A percentile compares a stretch with the other conserved stretches of the same genome.
Conservation (phyloP, 2,888 invertebrate species). For the Exocentrus adspersus region DNA sequence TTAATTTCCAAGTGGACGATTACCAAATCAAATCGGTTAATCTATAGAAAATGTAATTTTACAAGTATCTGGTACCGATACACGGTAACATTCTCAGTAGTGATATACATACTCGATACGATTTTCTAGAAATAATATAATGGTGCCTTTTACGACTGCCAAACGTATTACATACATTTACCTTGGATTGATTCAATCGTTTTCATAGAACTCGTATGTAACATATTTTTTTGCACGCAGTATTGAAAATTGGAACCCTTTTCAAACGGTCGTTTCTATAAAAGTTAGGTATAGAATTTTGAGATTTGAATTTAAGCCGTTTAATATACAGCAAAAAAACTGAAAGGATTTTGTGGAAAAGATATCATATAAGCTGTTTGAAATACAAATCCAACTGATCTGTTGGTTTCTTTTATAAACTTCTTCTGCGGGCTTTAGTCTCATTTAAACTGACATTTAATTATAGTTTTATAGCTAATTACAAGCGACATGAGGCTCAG, state of each 20-base stretch:
- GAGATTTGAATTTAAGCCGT: no score
- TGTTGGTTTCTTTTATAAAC: no score
- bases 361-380: no score
- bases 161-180: neutral
- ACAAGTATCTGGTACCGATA: neutral
- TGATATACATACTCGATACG: neutral
- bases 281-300: no score
- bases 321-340: no score
- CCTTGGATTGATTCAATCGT: neutral
- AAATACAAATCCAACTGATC: no score
- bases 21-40: conserved; percentile 6
- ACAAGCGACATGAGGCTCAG: neutral
- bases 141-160: neutral
- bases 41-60: neutral
- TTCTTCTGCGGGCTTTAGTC: neutral
- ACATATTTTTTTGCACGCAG: neutral
- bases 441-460: conserved; percentile 7
- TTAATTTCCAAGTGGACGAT: conserved; percentile 12
- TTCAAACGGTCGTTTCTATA: neutral
- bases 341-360: no score
- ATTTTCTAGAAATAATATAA: neutral
- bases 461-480: conserved; percentile 11
- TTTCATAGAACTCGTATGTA: neutral
- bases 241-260: neutral
- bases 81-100: neutral